These are phyloP conservation scores for Ceratina japonica DNA, from an alignment of 1,140 invertebrate genomes.

Conservation along the genomic window DNA sequence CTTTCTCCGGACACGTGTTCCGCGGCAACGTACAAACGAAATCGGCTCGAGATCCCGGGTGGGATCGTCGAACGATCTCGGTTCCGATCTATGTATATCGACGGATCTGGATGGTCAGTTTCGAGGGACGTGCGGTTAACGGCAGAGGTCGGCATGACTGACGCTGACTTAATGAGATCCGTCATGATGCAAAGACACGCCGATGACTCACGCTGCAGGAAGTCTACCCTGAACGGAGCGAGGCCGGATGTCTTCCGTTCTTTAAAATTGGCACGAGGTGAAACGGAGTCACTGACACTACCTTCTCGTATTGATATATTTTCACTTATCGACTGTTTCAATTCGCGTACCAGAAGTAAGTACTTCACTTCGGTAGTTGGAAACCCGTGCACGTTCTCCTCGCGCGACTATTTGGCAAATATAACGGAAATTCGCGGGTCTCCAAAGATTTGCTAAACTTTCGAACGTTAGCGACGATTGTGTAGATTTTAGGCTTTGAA, in stretches of 20 bases:
- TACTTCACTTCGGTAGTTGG: too few species aligned
- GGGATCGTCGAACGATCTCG: constrained; percentile 1
- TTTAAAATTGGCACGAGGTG: constrained; percentile 51
- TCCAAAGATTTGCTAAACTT: neutral
- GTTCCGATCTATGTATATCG: constrained; percentile 20
- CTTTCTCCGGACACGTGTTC: constrained; percentile 30
- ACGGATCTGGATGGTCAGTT: constrained; percentile 27
- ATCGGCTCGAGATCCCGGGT: neutral
- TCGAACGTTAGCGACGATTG: neutral
- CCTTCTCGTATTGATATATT: neutral
- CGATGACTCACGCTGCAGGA: constrained; percentile 47
- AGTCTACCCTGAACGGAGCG: constrained; percentile 26
- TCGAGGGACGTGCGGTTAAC: constrained; percentile 22
- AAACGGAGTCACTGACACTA: constrained; percentile 58
- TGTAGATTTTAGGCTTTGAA: neutral
- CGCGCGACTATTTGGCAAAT: too few species aligned
- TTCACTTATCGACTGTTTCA: neutral
- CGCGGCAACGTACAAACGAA: neutral
- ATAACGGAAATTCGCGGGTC: neutral
- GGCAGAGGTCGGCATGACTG: constrained; percentile 16
- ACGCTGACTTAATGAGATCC: constrained; percentile 46
- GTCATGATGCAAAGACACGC: constrained; percentile 32
- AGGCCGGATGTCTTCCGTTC: constrained; percentile 45
- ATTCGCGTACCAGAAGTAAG: neutral
- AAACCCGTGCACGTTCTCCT: too few species aligned